A percentile compares a stretch with the other conserved stretches of the same genome.
Evolutionary conservation across 2,888 invertebrate genomes (phyloP).

Genomic region (Dynastes hyllus): DNA sequence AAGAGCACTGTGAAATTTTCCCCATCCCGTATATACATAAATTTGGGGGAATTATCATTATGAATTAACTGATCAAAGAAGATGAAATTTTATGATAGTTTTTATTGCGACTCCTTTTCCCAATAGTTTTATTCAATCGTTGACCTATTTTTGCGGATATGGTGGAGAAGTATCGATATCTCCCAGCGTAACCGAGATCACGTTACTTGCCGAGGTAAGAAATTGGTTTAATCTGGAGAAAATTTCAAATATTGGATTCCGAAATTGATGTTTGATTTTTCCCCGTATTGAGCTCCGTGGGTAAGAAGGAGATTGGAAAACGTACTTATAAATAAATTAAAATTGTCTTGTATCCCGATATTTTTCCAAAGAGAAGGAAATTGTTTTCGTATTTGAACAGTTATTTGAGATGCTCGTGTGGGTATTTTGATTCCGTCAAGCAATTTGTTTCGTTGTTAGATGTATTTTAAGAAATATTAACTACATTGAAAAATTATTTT

Average conservation of each 20-base stretch:
- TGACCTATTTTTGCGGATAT: conserved; percentile 38
- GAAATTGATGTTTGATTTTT: conserved; percentile 35
- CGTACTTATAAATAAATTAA: conserved; percentile 29
- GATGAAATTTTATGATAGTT: conserved; percentile 46
- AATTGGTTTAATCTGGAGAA: conserved; percentile 41
- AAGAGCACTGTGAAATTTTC: too few species aligned
- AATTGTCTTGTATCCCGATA: conserved; percentile 6
- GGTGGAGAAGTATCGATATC: conserved; percentile 30
- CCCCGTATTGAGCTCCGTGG: neutral
- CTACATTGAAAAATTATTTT: too few species aligned
- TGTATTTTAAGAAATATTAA: too few species aligned
- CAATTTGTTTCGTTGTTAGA: too few species aligned
- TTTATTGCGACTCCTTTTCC: conserved; percentile 38
- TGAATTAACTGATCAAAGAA: conserved; percentile 47
- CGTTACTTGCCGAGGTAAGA: conserved; percentile 25
- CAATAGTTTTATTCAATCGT: conserved; percentile 45
- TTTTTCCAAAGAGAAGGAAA: neutral
- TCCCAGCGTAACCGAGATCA: conserved; percentile 28
- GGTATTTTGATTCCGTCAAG: too few species aligned
- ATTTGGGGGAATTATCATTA: conserved; percentile 45
- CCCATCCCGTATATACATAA: neutral
- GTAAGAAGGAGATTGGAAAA: neutral
- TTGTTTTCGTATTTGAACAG: neutral
- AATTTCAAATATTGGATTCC: conserved; percentile 33
- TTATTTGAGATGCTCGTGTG: too few species aligned